phyloP scores from a whole-genome alignment of 2,888 invertebrate genomes.

The Ormyrus thymus region DNA sequence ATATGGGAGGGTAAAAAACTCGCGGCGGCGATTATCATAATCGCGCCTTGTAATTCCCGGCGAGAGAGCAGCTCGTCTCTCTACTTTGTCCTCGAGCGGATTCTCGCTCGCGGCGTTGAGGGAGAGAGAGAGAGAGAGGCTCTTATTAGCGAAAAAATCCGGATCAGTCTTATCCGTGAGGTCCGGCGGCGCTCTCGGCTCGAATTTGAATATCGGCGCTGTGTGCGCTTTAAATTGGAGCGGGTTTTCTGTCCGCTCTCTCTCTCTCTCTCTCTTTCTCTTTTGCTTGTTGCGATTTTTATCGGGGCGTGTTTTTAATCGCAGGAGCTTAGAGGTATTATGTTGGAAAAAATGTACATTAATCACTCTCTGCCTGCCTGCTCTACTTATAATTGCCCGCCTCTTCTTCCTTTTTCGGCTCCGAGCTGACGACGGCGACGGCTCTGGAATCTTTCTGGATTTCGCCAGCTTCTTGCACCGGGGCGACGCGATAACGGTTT shows the following conservation, averaged over 20 bases:
- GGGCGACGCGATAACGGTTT: too few species aligned
- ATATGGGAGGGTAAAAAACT: not conserved
- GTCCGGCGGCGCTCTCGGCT: constrained; percentile 28
- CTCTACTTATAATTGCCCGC: constrained; percentile 55
- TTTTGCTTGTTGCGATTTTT: constrained; percentile 48
- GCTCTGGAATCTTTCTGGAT: too few species aligned
- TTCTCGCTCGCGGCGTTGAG: constrained; percentile 37
- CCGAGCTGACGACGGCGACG: too few species aligned
- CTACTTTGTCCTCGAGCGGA: constrained; percentile 43
- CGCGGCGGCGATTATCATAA: constrained; percentile 55
- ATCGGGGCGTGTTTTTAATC: constrained; percentile 54
- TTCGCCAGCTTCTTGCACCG: too few species aligned
- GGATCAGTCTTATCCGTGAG: constrained; percentile 54
- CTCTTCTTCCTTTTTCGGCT: constrained; percentile 19
- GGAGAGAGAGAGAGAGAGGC: constrained; percentile 14
- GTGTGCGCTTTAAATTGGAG: constrained; percentile 45
- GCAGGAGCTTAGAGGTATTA: constrained; percentile 55
- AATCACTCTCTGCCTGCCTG: constrained; percentile 45
- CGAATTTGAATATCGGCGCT: constrained; percentile 55
- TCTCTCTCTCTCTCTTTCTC: not conserved
- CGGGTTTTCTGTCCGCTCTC: constrained; percentile 16
- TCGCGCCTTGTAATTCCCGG: constrained; percentile 56
- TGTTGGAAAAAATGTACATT: constrained; percentile 51
- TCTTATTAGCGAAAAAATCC: constrained; percentile 53
- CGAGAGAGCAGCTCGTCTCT: constrained; percentile 15